Percentiles rank a stretch among this genome's conserved stretches.
These are phyloP conservation scores for Drosophila novamexicana DNA, from an alignment of 1,140 invertebrate species.

Conservation along the genomic window DNA sequence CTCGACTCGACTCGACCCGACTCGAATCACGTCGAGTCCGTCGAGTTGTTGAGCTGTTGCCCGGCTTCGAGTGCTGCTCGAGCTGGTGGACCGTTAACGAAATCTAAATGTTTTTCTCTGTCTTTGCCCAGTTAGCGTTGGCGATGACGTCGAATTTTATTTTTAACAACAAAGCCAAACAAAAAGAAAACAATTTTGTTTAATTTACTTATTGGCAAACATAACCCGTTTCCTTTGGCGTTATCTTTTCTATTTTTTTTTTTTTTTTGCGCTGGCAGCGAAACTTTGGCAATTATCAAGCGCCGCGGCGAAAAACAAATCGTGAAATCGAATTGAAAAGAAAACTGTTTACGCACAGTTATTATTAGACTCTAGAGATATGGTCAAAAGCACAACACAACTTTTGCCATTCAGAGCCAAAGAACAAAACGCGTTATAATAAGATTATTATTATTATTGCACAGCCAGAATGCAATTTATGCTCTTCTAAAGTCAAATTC, in stretches of 20 bases:
- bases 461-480: no score
- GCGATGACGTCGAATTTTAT: slow-evolving; percentile 63
- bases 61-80: slow-evolving; percentile 37
- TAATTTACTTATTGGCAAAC: slow-evolving; percentile 68
- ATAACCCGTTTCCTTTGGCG: slow-evolving; percentile 39
- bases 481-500: no score
- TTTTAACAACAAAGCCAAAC: slow-evolving; percentile 30
- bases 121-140: slow-evolving; percentile 34
- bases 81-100: slow-evolving; percentile 38
- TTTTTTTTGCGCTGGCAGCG: background rate
- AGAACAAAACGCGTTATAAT: background rate
- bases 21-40: background rate
- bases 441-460: no score
- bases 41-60: slow-evolving; percentile 31
- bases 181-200: slow-evolving; percentile 47
- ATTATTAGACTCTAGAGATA: slow-evolving; percentile 30
- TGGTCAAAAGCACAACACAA: slow-evolving; percentile 1
- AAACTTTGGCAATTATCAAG: slow-evolving; percentile 49
- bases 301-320: slow-evolving; percentile 8
- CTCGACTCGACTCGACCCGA: slow-evolving; percentile 21
- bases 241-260: slow-evolving; percentile 14
- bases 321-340: slow-evolving; percentile 7
- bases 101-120: slow-evolving; percentile 15
- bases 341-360: slow-evolving; percentile 28
- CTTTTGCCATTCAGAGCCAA: background rate